phyloP scores from a whole-genome alignment of 2,888 invertebrate genomes.

The Pecten maximus region DNA sequence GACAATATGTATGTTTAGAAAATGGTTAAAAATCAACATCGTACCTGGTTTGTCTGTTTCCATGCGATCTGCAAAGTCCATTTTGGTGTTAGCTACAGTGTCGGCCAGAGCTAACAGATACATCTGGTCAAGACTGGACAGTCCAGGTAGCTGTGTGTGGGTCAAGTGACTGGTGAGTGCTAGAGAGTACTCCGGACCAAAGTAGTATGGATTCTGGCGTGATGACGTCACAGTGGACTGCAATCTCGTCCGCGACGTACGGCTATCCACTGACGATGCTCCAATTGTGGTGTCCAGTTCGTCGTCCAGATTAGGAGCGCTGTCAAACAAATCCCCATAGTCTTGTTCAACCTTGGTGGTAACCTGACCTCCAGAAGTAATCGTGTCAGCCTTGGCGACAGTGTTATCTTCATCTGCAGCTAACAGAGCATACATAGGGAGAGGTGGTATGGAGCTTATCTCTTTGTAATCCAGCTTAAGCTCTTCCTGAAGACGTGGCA shows the following conservation, averaged over 20 bases:
- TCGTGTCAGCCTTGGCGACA: conserved; percentile 62
- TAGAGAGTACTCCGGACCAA: conserved; percentile 73
- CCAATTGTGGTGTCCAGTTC: conserved; percentile 71
- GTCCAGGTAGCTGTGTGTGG: conserved; percentile 90
- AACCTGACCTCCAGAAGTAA: conserved; percentile 48
- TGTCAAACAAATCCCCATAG: conserved; percentile 92
- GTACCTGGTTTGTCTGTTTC: conserved; percentile 53
- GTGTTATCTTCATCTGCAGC: conserved; percentile 89
- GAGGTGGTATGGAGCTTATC: conserved; percentile 97
- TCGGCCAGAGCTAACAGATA: conserved; percentile 99
- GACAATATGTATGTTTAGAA: too few relatives aligned
- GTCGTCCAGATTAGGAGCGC: conserved; percentile 65
- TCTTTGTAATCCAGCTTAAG: conserved; percentile 87
- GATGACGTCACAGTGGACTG: conserved; percentile 54
- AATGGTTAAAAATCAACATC: background rate
- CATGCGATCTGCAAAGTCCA: conserved; percentile 81
- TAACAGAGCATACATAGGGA: conserved; percentile 97
- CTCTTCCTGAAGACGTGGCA: conserved; percentile 69
- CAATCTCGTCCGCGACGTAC: conserved; percentile 85
- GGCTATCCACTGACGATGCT: conserved; percentile 83
- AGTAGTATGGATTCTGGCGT: conserved; percentile 71
- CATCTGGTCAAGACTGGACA: conserved; percentile 98
- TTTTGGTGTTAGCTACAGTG: conserved; percentile 88
- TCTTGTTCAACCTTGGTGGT: conserved; percentile 83
- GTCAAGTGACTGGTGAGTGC: conserved; percentile 87